These are phyloP conservation scores for Carcharodon carcharias DNA, from an alignment of 2,797 vertebrate genomes.

Conservation along the genomic window DNA sequence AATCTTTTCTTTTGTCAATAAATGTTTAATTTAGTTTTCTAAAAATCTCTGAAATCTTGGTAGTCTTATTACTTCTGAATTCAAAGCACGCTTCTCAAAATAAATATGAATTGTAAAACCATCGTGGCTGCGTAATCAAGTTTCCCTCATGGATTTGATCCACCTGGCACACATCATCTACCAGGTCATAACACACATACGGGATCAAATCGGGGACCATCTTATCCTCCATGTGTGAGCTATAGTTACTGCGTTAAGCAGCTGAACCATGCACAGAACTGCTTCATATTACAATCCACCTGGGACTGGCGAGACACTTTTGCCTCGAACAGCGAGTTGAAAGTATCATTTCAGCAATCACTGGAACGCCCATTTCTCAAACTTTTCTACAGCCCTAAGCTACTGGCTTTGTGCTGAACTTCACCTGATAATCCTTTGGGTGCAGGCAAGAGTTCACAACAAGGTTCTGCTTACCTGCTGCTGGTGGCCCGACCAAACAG, in stretches of 20 bases:
- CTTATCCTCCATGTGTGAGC: background rate
- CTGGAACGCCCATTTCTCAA: background rate
- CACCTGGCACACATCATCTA: no score
- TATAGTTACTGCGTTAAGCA: background rate
- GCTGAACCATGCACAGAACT: background rate
- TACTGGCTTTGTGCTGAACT: background rate
- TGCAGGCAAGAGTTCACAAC: background rate
- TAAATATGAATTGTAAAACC: no score
- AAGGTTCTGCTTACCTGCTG: conserved; percentile 68
- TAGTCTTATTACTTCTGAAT: no score
- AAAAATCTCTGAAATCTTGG: no score
- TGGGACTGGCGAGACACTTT: background rate
- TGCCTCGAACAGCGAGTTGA: background rate
- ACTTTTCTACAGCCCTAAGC: background rate
- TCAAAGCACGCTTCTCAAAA: no score
- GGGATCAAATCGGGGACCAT: background rate
- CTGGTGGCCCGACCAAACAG: conserved; percentile 75
- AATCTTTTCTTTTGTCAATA: no score
- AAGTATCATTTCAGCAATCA: background rate
- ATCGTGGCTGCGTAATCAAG: no score
- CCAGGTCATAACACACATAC: no score
- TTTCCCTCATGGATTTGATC: no score
- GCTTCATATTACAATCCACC: background rate
- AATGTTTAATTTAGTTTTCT: no score
- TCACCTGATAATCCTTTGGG: background rate